phyloP scores from a whole-genome alignment of 1,140 invertebrate genomes.

The Papilio helenus region DNA sequence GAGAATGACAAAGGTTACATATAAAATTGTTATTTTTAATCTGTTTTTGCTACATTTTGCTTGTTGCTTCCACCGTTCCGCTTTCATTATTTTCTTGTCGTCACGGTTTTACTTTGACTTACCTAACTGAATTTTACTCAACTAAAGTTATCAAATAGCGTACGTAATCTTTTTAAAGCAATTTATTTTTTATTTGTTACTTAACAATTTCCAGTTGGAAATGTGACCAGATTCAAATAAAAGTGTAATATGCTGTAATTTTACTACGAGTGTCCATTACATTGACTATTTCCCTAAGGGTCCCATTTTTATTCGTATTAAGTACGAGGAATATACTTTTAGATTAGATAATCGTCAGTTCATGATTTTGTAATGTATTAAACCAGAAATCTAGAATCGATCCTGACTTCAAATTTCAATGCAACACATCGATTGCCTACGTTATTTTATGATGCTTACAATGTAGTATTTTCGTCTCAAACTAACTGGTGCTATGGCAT shows the following conservation, averaged over 20 bases:
- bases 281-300: too few species aligned
- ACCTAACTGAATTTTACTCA: not conserved
- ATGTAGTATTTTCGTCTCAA: not conserved
- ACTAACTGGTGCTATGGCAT: not conserved
- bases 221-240: not conserved
- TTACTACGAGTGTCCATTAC: too few species aligned
- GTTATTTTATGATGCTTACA: too few species aligned
- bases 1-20: not conserved
- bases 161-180: not conserved
- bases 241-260: too few species aligned
- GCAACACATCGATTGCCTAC: too few species aligned
- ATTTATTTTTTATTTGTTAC: constrained; percentile 1
- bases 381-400: not conserved
- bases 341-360: not conserved
- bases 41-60: not conserved
- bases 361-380: too few species aligned
- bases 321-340: not conserved
- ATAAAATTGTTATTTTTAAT: not conserved
- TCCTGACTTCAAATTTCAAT: not conserved
- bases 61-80: not conserved
- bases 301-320: too few species aligned
- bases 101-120: not conserved
- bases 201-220: not conserved
- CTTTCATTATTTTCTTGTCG: not conserved
- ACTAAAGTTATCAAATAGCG: not conserved